Evolutionary conservation across 2,797 vertebrate species (phyloP).

Genomic region (Characodon lateralis): DNA sequence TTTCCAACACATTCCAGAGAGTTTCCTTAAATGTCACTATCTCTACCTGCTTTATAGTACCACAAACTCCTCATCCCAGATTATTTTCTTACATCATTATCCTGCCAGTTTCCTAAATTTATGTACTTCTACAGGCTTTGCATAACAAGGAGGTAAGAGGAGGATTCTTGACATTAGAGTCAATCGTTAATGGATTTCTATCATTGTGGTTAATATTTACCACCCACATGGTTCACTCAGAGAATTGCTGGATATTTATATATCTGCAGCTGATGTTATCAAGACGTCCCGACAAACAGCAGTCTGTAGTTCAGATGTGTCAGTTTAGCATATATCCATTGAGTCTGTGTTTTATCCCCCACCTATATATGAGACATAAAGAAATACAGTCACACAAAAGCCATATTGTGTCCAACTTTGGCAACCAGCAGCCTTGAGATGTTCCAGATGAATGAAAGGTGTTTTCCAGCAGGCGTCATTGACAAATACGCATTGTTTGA

Average conservation of each 20-base stretch:
- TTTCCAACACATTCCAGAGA: background rate
- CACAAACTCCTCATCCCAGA: background rate
- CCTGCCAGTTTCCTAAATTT: background rate
- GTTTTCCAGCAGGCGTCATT: constrained; percentile 78
- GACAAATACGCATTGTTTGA: constrained; percentile 87
- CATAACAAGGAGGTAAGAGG: background rate
- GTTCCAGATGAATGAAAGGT: constrained; percentile 77
- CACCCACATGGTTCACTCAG: background rate
- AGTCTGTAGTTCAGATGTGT: constrained; percentile 6
- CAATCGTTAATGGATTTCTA: background rate
- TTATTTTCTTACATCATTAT: background rate
- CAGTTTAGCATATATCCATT: background rate
- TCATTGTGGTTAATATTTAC: background rate
- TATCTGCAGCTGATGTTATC: background rate
- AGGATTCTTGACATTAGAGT: background rate
- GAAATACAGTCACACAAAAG: constrained; percentile 85
- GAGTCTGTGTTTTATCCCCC: constrained; percentile 51
- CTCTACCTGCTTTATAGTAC: constrained; percentile 7
- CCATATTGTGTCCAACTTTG: constrained; percentile 82
- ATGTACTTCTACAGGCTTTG: background rate
- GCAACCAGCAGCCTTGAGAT: constrained; percentile 69
- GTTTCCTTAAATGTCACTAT: constrained; percentile 14
- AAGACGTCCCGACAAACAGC: constrained; percentile 4
- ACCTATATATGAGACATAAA: constrained; percentile 72
- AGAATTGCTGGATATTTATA: background rate